phyloP scores from a whole-genome alignment of 2,797 vertebrate genomes.

The Telmatherina bonti region DNA sequence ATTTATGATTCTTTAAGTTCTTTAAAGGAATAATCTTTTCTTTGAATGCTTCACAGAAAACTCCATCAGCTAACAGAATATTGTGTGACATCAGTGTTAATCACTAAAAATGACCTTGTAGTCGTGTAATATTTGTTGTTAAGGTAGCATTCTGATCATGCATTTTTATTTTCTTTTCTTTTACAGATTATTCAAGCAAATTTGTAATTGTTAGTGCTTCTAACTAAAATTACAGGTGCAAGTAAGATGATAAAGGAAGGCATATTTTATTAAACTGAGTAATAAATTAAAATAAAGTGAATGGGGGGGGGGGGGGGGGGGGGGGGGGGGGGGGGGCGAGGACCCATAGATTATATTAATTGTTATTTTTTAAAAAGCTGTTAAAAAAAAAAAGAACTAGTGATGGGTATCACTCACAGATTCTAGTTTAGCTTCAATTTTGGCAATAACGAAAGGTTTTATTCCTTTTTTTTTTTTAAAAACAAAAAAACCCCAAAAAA shows the following conservation, averaged over 20 bases:
- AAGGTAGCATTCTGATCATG: conserved; percentile 25
- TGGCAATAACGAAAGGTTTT: no score
- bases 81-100: conserved; percentile 40
- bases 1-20: conserved; percentile 29
- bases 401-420: no score
- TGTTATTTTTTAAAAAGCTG: no score
- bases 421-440: no score
- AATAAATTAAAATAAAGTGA: neutral
- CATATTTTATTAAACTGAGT: conserved; percentile 1
- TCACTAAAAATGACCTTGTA: conserved; percentile 14
- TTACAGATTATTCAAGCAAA: conserved; percentile 36
- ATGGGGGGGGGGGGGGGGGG: no score
- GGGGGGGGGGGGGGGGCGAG: no score
- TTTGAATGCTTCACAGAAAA: conserved; percentile 42
- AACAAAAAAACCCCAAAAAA: no score
- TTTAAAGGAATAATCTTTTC: conserved; percentile 47
- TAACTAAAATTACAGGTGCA: conserved; percentile 1
- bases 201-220: conserved; percentile 32
- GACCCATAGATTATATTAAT: no score
- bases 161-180: conserved; percentile 40
- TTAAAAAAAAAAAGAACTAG: no score
- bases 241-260: neutral
- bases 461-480: no score
- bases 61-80: conserved; percentile 55
- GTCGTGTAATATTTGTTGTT: conserved; percentile 25